These are phyloP conservation scores for Marronus borbonicus DNA, from an alignment of 2,888 invertebrate species.

Conservation along the genomic window DNA sequence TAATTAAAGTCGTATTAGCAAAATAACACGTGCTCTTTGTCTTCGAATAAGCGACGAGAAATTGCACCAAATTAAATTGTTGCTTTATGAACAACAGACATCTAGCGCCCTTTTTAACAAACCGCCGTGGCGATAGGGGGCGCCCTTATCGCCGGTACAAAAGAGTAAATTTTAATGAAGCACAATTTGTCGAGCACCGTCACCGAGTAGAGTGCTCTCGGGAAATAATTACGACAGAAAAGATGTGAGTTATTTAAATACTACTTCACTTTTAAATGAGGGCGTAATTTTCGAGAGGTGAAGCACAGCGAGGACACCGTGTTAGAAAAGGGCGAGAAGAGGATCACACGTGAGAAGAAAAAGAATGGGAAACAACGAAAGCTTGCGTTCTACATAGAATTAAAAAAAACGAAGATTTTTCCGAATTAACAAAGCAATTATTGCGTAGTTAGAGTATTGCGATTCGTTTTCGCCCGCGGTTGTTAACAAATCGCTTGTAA, in stretches of 20 bases:
- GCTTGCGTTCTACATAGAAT: background rate
- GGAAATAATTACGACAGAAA: conserved; percentile 57
- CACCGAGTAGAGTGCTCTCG: conserved; percentile 53
- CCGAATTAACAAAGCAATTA: conserved; percentile 53
- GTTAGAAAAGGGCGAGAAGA: background rate
- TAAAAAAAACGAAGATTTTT: conserved; percentile 23
- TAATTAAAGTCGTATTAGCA: conserved; percentile 6
- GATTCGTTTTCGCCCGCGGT: conserved; percentile 26
- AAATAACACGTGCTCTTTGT: conserved; percentile 9
- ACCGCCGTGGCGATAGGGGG: background rate
- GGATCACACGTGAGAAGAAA: background rate
- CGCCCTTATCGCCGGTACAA: conserved; percentile 13
- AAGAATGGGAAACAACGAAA: background rate
- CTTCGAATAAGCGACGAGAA: conserved; percentile 20
- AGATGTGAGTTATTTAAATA: conserved; percentile 57
- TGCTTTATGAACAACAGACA: conserved; percentile 4
- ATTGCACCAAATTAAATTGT: conserved; percentile 40
- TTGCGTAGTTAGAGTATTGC: conserved; percentile 27
- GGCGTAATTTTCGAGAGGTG: conserved; percentile 53
- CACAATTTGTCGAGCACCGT: conserved; percentile 57
- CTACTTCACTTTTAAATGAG: conserved; percentile 51
- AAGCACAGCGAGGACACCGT: background rate
- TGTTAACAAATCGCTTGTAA: conserved; percentile 24
- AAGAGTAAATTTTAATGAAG: conserved; percentile 58
- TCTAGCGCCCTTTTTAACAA: too few species aligned